Base-by-base conservation (phyloP, 2,113 vertebrate genomes). In the Perca fluviatilis region DNA sequence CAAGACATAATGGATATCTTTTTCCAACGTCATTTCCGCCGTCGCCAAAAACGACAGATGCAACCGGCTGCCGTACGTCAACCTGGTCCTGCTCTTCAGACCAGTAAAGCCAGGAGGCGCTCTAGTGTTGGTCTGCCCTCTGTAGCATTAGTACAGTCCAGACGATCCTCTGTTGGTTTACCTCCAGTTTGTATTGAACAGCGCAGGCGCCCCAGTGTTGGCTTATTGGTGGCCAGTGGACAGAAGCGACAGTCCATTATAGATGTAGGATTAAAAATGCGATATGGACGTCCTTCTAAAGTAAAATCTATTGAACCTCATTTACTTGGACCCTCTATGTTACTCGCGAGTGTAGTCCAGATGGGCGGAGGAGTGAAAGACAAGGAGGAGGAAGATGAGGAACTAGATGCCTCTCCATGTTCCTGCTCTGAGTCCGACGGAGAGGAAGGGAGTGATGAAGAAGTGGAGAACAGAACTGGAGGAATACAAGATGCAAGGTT, bases 121-220 rank as follows among this genome's bases (percentile, higher is more conserved):
- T 98, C 97, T 0, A 95, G 96, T 0, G 95, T 64, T 0, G 97
- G 97, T 3, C 92, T 97, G 84, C 95, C 97, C 5, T 98, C 97
- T 0, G n/a, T 89, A 4, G 88, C 50, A 0, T 92, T 98, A 57
- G 65, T 78, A 0, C 95, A 97, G 88, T 94, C 92, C 75, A 93
- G 96, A 0, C 95, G 96, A 33, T 97, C 97, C 10, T 95, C 96
- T 0, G 90, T 75, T 0, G 97, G 97, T 5, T 91, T 96, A 73
- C 95, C 97, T 13, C 97, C 95, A 0, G 19, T 93, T 15, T 77
- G 9, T 0, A 86, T 95, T 49, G 80, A 80, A 0, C 95, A 96
- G 86, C 92, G 82, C 46, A 78, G 93, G 30, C 85, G 93, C 3
- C 90, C 91, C 5, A 94, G 91, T 11, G 62, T 76, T 6, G 92